Base-by-base conservation (phyloP, 2,888 invertebrate genomes). In the Monoplex corrugatus region DNA sequence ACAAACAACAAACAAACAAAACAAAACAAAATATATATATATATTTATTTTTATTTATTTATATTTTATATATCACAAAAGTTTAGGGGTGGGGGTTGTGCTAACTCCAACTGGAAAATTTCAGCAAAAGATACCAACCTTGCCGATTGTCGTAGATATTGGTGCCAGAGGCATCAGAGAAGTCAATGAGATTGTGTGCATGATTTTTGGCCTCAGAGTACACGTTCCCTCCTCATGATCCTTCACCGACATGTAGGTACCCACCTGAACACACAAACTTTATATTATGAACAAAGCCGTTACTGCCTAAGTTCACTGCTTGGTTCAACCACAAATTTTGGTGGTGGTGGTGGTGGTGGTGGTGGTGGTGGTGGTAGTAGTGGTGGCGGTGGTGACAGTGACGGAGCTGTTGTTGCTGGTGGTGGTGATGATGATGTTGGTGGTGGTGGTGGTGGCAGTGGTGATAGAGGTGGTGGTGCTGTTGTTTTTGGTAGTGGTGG, bases 221-320 rank as follows among this genome's bases (percentile, higher is more conserved):
- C 19, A 92, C 83, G 10, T 38, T 23, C 89, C 90, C 16, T 83
- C 75, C 43, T 75, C 82, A 28, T 35, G 86, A 23, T 93, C 93
- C 50, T 93, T 93, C 63, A 94, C 93, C 13, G 93, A 93, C 5
- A 92, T 90, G 89, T 94, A 94, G 35, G 92, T 89, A 13, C 94
- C 94, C 92, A 94, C 92, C 94, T 94, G 84, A 28, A 68, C 23
- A 28, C 63, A 10, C 35, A 35, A 78, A 35, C 3, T 78, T 35
- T 32, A 35, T 80, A 23, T 28, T n/a, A n/a, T n/a, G n/a, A n/a
- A n/a, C n/a, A n/a, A n/a, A n/a, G n/a, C n/a, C n/a, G n/a, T n/a
- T n/a, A n/a, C n/a, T n/a, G n/a, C n/a, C n/a, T n/a, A n/a, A n/a
- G n/a, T n/a, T n/a, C n/a, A n/a, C n/a, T n/a, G n/a, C n/a, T n/a